These are phyloP conservation scores for Antigone vipio DNA, from an alignment of 2,113 vertebrate species.

Conservation along the genomic window DNA sequence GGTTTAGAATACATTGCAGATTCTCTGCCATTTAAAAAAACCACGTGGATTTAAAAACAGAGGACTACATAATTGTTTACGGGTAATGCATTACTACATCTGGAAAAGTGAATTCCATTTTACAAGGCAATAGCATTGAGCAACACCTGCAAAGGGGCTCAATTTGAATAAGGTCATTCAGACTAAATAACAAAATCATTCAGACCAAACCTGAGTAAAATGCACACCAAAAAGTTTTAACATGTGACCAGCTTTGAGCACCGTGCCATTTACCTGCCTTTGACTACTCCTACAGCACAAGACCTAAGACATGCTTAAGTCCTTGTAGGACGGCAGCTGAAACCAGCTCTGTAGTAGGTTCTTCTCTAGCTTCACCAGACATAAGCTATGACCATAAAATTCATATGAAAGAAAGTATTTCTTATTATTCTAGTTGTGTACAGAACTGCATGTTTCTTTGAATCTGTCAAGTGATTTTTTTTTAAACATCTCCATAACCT, in stretches of 20 bases:
- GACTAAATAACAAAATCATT: neutral
- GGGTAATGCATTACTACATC: neutral
- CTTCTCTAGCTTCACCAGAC: neutral
- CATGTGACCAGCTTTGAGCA: neutral
- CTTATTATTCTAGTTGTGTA: neutral
- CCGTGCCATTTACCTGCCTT: neutral
- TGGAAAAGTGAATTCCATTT: neutral
- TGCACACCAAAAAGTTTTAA: neutral
- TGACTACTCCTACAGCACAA: neutral
- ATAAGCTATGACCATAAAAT: neutral
- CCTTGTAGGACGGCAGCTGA: neutral
- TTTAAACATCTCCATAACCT: conserved; percentile 67
- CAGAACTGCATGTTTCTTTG: neutral
- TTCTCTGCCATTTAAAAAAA: neutral
- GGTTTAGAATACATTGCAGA: neutral
- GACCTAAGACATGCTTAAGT: neutral
- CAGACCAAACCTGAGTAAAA: neutral
- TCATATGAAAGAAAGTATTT: neutral
- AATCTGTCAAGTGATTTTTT: conserved; percentile 45
- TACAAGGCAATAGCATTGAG: neutral
- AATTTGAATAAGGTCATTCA: neutral
- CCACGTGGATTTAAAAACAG: neutral
- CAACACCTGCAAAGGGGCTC: neutral
- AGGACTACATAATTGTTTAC: neutral
- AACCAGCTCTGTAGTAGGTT: neutral